Base-by-base conservation (phyloP, 2,113 vertebrate species). In the Coryphaenoides rupestris region DNA sequence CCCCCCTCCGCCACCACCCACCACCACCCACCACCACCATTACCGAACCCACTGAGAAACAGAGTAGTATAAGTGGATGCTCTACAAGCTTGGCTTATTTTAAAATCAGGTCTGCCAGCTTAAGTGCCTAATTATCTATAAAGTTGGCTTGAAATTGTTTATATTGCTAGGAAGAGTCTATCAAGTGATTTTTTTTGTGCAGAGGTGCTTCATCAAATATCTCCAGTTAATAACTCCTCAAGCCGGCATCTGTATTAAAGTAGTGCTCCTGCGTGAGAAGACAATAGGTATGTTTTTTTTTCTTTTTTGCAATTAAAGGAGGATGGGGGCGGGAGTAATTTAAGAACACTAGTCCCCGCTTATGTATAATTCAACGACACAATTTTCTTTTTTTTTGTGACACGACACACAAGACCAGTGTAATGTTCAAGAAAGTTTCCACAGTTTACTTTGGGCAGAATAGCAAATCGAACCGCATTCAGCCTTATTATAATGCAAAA, bases 71-170 rank as follows among this genome's bases (percentile, higher is more conserved):
- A 58, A 66, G 68, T 57, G 78, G 12, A 56, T 55, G 62, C 65
- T 74, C 79, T 62, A 55, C 50, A 55, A 77, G 73, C 72, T 66
- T 28, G 46, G 75, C 80, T 77, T 74, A 71, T 78, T 72, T 84
- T 58, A 69, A 78, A 84, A 86, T 80, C 79, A 86, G 75, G 74
- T 69, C 84, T 47, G 62, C 69, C 28, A 70, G 84, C 81, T 81
- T 72, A 88, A 87, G 80, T 69, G 79, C 77, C 82, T 87, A 88
- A 90, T 90, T 90, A 87, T 86, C 79, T 86, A 82, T 87, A 84
- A 86, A 86, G 86, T 76, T 87, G 78, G 74, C 75, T 82, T 82
- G 75, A 83, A 82, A 89, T 86, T 82, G 79, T 88, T 86, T 88
- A 82, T 68, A 86, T 74, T 72, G 72, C 74, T 74, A 66, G 69